Evolutionary conservation across 2,113 vertebrate species (phyloP).

Genomic region (Silurus asotus): DNA sequence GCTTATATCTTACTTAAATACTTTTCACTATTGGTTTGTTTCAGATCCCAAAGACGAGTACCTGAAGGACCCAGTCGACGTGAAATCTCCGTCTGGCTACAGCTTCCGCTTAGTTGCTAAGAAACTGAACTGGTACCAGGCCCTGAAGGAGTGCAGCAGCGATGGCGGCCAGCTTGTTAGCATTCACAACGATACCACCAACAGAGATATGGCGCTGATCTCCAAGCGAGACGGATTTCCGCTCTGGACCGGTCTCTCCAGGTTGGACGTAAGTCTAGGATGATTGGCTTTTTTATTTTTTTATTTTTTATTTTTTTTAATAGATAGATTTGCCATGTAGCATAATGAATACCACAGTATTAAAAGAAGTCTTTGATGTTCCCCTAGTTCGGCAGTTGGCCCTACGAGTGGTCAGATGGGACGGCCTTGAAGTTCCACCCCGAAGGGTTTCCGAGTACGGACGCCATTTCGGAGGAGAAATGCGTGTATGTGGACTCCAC

Average conservation of each 20-base stretch:
- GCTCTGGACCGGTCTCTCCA: conserved; percentile 91
- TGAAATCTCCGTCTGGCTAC: conserved; percentile 69
- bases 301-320: neutral
- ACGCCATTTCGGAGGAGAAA: conserved; percentile 63
- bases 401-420: conserved; percentile 93
- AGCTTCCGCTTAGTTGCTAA: conserved; percentile 77
- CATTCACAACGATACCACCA: conserved; percentile 73
- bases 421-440: conserved; percentile 73
- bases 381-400: conserved; percentile 70
- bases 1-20: too few relatives aligned
- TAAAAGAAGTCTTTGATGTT: neutral
- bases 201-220: conserved; percentile 76
- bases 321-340: neutral
- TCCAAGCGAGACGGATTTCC: conserved; percentile 83
- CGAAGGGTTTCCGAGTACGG: conserved; percentile 60
- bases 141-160: conserved; percentile 76
- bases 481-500: conserved; percentile 80
- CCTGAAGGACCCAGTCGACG: conserved; percentile 65
- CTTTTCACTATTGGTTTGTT: neutral
- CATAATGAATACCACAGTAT: neutral
- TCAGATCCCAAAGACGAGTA: conserved; percentile 71
- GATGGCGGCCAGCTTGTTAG: conserved; percentile 82
- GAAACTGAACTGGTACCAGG: conserved; percentile 85
- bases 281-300: neutral
- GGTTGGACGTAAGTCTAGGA: conserved; percentile 80